Base-by-base conservation (phyloP, 2,113 vertebrate species). In the Chaetodon trifascialis region DNA sequence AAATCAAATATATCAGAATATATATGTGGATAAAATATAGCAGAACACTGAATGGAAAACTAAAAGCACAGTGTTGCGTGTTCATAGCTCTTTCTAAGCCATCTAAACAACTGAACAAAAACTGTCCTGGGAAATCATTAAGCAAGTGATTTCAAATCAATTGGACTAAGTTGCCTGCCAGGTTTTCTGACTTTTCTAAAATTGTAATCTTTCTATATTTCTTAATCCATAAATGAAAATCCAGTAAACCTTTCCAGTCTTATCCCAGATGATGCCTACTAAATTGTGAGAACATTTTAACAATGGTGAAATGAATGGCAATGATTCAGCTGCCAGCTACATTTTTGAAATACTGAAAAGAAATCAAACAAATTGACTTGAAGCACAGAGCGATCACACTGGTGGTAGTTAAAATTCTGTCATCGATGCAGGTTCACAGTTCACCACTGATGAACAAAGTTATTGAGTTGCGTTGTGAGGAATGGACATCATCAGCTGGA, bases 401-500 rank as follows among this genome's bases (percentile, higher is more conserved):
- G 11, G 21, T 21, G 16, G 21, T 4, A 25, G 23, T 14, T 17
- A 9, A 11, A n/a, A 12, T 21, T 51, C 4, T 16, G 67, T 23
- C 1, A 12, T 52, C 19, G 23, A 16, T 70, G 36, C 23, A 23
- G 23, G 17, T 51, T 16, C 3, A 40, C 44, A 55, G 30, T 14
- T 75, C 5, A 25, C 0, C 5, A 4, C 12, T 56, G 11, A 44
- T 44, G 10, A 44, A 2, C 2, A 9, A 11, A 15, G 46, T 15
- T 47, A 47, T 14, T 2, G 1, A 11, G 42, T 44, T 40, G 38
- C 30, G 30, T 30, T 7, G 17, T 0, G 3, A 21, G 11, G 19
- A 11, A 25, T 5, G 9, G 7, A 23, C 10, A 5, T 25, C 0
- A 63, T 11, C 36, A 0, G 0, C 34, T 74, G 0, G 15, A 0